phyloP scores from a whole-genome alignment of 2,797 vertebrate genomes.

The Meda fulgida region DNA sequence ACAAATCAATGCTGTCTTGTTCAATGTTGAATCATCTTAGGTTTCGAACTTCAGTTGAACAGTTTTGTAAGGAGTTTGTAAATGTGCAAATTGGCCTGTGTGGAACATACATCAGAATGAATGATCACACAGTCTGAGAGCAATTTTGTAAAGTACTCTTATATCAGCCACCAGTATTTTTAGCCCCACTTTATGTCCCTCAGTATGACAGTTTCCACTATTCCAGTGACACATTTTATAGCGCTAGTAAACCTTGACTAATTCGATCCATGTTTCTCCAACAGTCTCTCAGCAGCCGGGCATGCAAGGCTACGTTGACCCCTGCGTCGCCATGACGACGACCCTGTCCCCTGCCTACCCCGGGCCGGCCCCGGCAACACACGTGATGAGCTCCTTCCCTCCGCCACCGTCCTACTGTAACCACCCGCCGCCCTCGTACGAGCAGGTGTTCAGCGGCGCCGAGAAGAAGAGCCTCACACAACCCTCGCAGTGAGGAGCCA shows the following conservation, averaged over 20 bases:
- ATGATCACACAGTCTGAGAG: no score
- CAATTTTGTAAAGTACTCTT: no score
- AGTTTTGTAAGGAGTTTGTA: no score
- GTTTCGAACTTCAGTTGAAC: no score
- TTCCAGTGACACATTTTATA: not conserved
- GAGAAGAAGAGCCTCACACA: conserved; percentile 74
- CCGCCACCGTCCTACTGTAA: conserved; percentile 95
- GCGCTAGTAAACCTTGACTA: not conserved
- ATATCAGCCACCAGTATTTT: no score
- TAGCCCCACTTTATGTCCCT: no score
- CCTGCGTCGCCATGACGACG: conserved; percentile 77
- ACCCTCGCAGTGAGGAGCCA: not conserved
- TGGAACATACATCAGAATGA: no score
- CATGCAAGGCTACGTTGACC: conserved; percentile 86
- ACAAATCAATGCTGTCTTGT: no score
- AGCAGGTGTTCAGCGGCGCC: conserved; percentile 90
- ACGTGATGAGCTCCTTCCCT: conserved; percentile 85
- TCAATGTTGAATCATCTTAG: no score
- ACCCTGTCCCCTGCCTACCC: conserved; percentile 83
- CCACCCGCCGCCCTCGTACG: conserved; percentile 92
- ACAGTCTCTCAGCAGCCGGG: conserved; percentile 88
- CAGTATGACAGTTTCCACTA: no score
- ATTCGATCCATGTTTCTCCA: conserved; percentile 50
- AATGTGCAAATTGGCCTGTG: no score
- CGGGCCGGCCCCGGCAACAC: conserved; percentile 78